Evolutionary conservation across 2,888 invertebrate genomes (phyloP).

Genomic region (Lepidonotus clava): DNA sequence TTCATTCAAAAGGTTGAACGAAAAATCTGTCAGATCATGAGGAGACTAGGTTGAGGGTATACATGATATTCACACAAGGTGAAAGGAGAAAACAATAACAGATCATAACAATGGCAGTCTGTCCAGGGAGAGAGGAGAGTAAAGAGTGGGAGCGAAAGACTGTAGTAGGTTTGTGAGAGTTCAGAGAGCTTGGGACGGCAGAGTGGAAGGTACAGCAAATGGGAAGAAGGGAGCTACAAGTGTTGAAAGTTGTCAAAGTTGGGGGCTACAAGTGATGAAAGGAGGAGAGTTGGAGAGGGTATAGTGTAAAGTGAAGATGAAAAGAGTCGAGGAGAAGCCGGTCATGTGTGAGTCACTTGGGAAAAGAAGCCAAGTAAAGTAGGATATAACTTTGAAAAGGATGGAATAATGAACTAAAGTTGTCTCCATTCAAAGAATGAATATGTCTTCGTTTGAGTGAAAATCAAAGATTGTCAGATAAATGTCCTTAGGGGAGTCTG

Average conservation of each 20-base stretch:
- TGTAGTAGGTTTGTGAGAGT: neutral
- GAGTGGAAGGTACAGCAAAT: neutral
- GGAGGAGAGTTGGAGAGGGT: too few relatives aligned
- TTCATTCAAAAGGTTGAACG: neutral
- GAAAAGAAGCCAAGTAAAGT: neutral
- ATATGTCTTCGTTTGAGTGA: neutral
- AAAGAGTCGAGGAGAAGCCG: too few relatives aligned
- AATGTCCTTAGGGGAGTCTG: too few relatives aligned
- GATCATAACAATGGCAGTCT: neutral
- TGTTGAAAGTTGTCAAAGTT: neutral
- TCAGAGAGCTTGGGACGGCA: too few relatives aligned
- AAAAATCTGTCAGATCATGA: neutral
- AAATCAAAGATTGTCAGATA: neutral
- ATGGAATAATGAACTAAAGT: neutral
- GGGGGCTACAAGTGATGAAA: neutral
- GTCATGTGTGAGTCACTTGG: neutral
- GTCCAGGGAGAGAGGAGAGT: too few relatives aligned
- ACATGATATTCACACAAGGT: neutral
- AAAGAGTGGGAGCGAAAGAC: neutral
- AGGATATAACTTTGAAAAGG: neutral
- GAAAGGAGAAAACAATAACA: neutral
- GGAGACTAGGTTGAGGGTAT: neutral
- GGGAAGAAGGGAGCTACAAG: neutral
- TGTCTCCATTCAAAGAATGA: neutral
- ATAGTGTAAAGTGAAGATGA: conserved; percentile 20